A percentile compares a stretch with the other conserved stretches of the same genome.
Evolutionary conservation across 2,113 vertebrate genomes (phyloP).

Genomic region (Tympanuchus pallidicinctus): DNA sequence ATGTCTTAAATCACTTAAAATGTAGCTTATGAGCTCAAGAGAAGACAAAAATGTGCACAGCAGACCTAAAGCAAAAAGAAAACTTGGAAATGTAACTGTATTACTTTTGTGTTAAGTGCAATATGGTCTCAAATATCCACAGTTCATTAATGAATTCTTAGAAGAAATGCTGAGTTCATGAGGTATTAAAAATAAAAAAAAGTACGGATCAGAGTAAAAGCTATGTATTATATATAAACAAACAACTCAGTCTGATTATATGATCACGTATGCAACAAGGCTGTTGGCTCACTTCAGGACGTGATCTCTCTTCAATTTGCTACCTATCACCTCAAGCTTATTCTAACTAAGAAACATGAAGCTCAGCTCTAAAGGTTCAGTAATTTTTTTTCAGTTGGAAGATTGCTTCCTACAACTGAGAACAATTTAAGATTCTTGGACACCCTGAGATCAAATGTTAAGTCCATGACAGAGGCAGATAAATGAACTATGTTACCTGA

Average conservation of each 20-base stretch:
- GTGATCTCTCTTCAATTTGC: not conserved
- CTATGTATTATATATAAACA: not conserved
- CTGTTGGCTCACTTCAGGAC: not conserved
- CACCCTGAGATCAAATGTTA: not conserved
- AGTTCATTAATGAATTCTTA: not conserved
- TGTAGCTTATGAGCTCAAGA: not conserved
- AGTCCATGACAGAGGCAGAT: not conserved
- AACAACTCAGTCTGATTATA: not conserved
- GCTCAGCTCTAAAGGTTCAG: not conserved
- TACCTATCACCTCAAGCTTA: not conserved
- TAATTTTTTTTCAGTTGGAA: not conserved
- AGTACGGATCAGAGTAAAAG: not conserved
- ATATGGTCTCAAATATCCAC: not conserved
- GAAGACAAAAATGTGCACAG: not conserved
- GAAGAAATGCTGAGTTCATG: not conserved
- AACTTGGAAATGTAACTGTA: not conserved
- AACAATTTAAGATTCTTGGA: not conserved
- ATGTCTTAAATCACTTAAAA: not conserved
- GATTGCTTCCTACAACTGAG: not conserved
- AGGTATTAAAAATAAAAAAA: not conserved
- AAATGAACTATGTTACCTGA: not conserved
- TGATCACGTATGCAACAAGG: fast-evolving
- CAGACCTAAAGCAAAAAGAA: not conserved
- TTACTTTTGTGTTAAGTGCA: not conserved
- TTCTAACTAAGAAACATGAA: not conserved